Conservation (phyloP, 64 coral and sea anemone species). For the Exaiptasia diaphana region DNA sequence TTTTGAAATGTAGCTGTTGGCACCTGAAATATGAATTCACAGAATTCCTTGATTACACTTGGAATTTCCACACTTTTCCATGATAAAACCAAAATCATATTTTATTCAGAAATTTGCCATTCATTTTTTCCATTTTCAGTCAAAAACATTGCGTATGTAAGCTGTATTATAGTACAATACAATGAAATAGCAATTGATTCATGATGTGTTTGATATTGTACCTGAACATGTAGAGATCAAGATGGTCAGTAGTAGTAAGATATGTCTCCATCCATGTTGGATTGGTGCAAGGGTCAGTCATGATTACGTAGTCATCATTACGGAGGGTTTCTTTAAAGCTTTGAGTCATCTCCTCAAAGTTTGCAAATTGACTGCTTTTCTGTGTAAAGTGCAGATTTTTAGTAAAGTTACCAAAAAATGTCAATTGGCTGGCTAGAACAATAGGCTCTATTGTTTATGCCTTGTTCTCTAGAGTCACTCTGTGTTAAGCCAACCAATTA, state of each 20-base stretch:
- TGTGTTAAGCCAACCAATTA: too few species aligned
- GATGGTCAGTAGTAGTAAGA: constrained; percentile 78
- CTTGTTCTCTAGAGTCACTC: too few species aligned
- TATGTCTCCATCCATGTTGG: constrained; percentile 91
- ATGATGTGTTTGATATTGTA: too few species aligned
- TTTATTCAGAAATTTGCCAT: neutral
- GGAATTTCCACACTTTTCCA: neutral
- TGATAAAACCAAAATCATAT: neutral
- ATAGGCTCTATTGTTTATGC: too few species aligned
- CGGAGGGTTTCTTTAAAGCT: constrained; percentile 81
- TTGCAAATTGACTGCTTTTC: constrained; percentile 94
- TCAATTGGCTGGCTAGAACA: too few species aligned
- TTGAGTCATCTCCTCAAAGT: constrained; percentile 95
- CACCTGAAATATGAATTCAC: constrained; percentile 26
- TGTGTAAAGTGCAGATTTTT: neutral
- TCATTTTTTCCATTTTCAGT: neutral
- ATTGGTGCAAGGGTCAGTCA: constrained; percentile 92
- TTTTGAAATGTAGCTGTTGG: constrained; percentile 84
- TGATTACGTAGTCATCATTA: constrained; percentile 93
- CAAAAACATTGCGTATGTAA: too few species aligned
- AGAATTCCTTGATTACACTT: neutral
- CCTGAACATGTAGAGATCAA: constrained; percentile 92
- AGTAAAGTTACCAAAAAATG: neutral
- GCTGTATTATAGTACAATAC: too few species aligned
- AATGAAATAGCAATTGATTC: too few species aligned